Percentiles rank a stretch among this genome's conserved stretches.
These are phyloP conservation scores for Anabas testudineus DNA, from an alignment of 2,797 vertebrate genomes.

Conservation along the genomic window DNA sequence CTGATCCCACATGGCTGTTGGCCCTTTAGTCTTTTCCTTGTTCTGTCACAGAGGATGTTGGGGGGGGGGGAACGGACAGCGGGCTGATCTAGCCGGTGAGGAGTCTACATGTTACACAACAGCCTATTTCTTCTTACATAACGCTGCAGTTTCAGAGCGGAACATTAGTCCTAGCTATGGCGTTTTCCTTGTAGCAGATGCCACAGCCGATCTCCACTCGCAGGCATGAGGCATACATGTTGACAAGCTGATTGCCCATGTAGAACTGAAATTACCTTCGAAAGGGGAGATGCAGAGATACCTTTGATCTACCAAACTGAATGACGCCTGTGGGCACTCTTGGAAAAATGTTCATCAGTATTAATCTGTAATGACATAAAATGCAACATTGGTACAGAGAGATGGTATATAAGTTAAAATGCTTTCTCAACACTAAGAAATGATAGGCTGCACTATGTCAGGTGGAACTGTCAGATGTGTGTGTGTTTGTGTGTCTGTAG, in stretches of 20 bases:
- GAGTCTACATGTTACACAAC: slow-evolving; percentile 69
- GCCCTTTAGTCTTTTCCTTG: slow-evolving; percentile 11
- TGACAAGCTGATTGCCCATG: slow-evolving; percentile 63
- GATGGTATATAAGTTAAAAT: slow-evolving; percentile 7
- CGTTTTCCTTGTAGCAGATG: slow-evolving; percentile 55
- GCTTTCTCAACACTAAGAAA: slow-evolving; percentile 39
- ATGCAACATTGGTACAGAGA: slow-evolving; percentile 19
- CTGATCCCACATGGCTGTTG: slow-evolving; percentile 28
- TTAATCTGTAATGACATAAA: slow-evolving; percentile 32
- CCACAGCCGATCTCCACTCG: slow-evolving; percentile 46
- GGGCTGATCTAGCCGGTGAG: slow-evolving; percentile 44
- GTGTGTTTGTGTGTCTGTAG: neutral
- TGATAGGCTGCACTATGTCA: slow-evolving; percentile 21
- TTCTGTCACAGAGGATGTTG: slow-evolving; percentile 33
- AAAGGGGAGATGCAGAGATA: slow-evolving; percentile 39
- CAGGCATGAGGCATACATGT: slow-evolving; percentile 43
- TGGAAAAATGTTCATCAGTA: slow-evolving; percentile 16
- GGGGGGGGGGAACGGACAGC: slow-evolving; percentile 40
- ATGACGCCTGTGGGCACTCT: slow-evolving; percentile 6
- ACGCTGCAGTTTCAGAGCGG: slow-evolving; percentile 65
- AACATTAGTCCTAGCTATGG: slow-evolving; percentile 67
- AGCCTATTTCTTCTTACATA: slow-evolving; percentile 67
- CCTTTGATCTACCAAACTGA: slow-evolving; percentile 19
- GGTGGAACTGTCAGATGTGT: slow-evolving; percentile 27
- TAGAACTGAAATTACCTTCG: slow-evolving; percentile 35